Conservation (phyloP, 2,113 vertebrate genomes). For the Tragelaphus imberbis region DNA sequence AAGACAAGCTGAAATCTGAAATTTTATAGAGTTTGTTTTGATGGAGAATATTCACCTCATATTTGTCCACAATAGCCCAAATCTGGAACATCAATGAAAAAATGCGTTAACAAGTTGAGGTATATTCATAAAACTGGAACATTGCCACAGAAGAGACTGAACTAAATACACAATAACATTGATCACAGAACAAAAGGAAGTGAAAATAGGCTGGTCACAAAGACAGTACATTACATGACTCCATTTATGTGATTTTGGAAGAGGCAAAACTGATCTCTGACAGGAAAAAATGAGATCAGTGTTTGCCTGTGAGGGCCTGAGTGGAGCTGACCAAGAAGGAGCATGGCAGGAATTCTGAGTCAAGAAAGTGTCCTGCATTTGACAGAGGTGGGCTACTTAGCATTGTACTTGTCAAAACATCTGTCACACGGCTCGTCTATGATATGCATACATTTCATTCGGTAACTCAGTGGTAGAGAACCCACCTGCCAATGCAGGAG, state of each 20-base stretch:
- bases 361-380: background rate
- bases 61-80: background rate
- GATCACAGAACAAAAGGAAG: background rate
- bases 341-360: background rate
- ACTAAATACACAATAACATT: background rate
- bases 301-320: background rate
- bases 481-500: background rate
- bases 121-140: background rate
- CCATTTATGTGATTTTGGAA: background rate
- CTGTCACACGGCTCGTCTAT: fast-evolving
- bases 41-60: background rate
- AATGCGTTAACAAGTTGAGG: background rate
- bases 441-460: background rate
- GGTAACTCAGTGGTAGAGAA: background rate
- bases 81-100: background rate
- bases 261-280: background rate
- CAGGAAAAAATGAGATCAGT: background rate
- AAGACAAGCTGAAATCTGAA: background rate
- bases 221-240: background rate
- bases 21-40: background rate
- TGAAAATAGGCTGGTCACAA: background rate
- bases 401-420: background rate
- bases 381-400: background rate
- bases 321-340: background rate
- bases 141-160: background rate